Percentiles rank a stretch among this genome's conserved stretches.
Conservation (phyloP, 2,797 vertebrate species). For the Anableps anableps region DNA sequence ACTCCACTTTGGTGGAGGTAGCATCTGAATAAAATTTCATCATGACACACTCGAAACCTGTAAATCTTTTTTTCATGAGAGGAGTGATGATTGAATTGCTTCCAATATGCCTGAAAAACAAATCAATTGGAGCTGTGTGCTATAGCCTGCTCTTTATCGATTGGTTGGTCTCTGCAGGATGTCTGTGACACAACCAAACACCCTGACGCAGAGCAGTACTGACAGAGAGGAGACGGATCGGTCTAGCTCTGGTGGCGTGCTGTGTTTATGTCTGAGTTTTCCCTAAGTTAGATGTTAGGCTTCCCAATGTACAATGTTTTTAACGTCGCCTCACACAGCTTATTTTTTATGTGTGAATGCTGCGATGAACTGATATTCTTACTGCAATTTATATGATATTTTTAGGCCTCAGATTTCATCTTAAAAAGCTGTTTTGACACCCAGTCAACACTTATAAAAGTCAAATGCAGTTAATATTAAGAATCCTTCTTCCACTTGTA, state of each 20-base stretch:
- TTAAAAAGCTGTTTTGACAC: neutral
- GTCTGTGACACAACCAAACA: constrained; percentile 39
- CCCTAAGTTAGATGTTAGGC: neutral
- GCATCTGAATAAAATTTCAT: neutral
- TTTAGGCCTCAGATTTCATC: neutral
- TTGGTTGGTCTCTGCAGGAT: constrained; percentile 39
- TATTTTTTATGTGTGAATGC: neutral
- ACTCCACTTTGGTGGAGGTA: neutral
- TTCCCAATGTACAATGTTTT: neutral
- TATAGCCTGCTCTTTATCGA: constrained; percentile 61
- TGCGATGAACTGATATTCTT: neutral
- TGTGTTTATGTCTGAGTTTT: constrained; percentile 9
- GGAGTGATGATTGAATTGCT: constrained; percentile 42
- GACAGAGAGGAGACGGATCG: constrained; percentile 50
- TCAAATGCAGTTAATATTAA: neutral
- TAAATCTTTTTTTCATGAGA: constrained; percentile 13
- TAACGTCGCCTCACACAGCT: neutral
- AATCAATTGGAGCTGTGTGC: constrained; percentile 43
- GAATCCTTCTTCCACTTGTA: neutral
- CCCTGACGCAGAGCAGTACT: constrained; percentile 47
- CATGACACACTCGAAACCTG: neutral
- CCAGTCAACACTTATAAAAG: neutral
- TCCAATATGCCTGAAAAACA: constrained; percentile 51
- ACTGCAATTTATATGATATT: neutral
- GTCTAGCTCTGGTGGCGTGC: constrained; percentile 2